These are phyloP conservation scores for Leistus spinibarbis DNA, from an alignment of 2,888 invertebrate species.

Conservation along the genomic window DNA sequence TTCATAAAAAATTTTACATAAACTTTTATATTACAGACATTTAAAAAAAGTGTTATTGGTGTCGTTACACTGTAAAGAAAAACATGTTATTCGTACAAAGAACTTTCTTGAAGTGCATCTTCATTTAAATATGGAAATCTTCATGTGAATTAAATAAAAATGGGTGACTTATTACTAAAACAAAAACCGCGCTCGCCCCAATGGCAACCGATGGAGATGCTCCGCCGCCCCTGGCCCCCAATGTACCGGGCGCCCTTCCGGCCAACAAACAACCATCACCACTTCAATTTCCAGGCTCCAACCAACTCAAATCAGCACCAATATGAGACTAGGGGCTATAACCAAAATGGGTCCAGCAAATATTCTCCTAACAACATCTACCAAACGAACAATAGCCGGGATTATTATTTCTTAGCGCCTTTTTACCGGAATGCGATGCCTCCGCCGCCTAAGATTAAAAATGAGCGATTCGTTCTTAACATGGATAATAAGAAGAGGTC, in stretches of 20 bases:
- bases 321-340: slow-evolving; percentile 59
- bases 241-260: slow-evolving; percentile 61
- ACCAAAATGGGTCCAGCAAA: slow-evolving; percentile 37
- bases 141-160: slow-evolving; percentile 42
- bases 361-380: slow-evolving; percentile 41
- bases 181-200: slow-evolving; percentile 62
- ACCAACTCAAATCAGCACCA: slow-evolving; percentile 53
- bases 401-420: slow-evolving; percentile 71
- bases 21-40: too few relatives aligned
- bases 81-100: too few relatives aligned
- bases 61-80: too few relatives aligned
- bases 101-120: too few relatives aligned
- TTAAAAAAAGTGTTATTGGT: too few relatives aligned
- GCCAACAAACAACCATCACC: slow-evolving; percentile 47
- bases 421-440: slow-evolving; percentile 72
- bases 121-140: too few relatives aligned
- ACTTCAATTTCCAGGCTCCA: slow-evolving; percentile 44
- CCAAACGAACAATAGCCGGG: slow-evolving; percentile 54
- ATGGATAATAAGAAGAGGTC: slow-evolving; percentile 49
- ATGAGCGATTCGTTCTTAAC: slow-evolving; percentile 51
- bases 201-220: slow-evolving; percentile 56
- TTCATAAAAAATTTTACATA: too few relatives aligned
- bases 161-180: slow-evolving; percentile 69
- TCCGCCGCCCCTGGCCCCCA: slow-evolving; percentile 69
- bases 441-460: slow-evolving; percentile 55